These are phyloP conservation scores for Dorcus hopei DNA, from an alignment of 2,888 invertebrate genomes.

Conservation along the genomic window DNA sequence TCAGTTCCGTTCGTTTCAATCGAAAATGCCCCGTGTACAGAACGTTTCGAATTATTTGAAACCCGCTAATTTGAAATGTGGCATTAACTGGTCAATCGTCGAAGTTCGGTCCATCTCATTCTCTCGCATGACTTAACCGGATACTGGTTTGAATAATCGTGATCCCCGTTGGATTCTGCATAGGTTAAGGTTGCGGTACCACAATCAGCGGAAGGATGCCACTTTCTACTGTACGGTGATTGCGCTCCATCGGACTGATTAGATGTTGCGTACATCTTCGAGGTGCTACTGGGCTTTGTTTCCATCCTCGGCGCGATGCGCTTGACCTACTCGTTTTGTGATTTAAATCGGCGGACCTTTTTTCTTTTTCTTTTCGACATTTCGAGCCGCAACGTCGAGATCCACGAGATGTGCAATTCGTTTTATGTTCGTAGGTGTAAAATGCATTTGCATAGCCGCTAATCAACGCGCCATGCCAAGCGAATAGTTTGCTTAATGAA, in stretches of 20 bases:
- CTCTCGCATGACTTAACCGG: constrained; percentile 29
- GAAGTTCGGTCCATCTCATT: not conserved
- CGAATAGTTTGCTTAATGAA: too few relatives aligned
- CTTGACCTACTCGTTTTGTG: constrained; percentile 14
- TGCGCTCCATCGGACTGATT: constrained; percentile 19
- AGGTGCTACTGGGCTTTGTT: constrained; percentile 3
- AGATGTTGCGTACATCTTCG: constrained; percentile 6
- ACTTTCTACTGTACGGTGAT: constrained; percentile 20
- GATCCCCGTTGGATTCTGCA: constrained; percentile 27
- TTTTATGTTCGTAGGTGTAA: too few relatives aligned
- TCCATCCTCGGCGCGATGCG: constrained; percentile 6
- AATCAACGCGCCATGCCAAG: too few relatives aligned
- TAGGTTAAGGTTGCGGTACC: constrained; percentile 31
- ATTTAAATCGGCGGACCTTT: not conserved
- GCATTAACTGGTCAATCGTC: not conserved
- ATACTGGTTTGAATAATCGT: constrained; percentile 31
- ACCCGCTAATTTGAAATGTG: not conserved
- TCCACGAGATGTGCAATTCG: too few relatives aligned
- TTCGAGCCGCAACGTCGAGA: too few relatives aligned
- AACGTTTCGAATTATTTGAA: too few relatives aligned
- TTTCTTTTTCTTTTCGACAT: too few relatives aligned
- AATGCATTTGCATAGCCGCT: too few relatives aligned
- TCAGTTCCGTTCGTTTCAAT: too few relatives aligned
- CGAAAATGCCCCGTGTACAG: too few relatives aligned
- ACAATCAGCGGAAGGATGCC: constrained; percentile 29